A percentile compares a stretch with the other conserved stretches of the same genome.
Evolutionary conservation across 2,113 vertebrate species (phyloP).

Genomic region (Ceratotherium simum): DNA sequence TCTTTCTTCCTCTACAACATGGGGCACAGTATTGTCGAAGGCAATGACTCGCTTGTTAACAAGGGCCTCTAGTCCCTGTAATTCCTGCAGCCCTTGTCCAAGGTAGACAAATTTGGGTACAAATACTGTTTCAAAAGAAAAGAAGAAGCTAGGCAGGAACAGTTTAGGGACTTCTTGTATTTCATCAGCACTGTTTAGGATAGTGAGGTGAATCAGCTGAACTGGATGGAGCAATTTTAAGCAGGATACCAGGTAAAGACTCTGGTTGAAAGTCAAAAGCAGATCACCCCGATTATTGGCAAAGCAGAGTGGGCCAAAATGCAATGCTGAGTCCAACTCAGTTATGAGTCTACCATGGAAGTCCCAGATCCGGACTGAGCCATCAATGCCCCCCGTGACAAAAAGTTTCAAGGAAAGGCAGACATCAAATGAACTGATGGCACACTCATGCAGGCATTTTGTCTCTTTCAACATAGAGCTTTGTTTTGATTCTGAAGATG

Average conservation of each 20-base stretch:
- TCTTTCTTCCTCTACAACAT: conserved; percentile 65
- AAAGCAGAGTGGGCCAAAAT: conserved; percentile 81
- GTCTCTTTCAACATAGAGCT: background rate
- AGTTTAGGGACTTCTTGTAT: conserved; percentile 68
- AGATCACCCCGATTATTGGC: conserved; percentile 81
- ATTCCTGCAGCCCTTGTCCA: conserved; percentile 22
- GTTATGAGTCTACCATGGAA: conserved; percentile 70
- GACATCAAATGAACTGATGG: conserved; percentile 80
- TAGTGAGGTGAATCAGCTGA: conserved; percentile 43
- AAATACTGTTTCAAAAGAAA: conserved; percentile 69
- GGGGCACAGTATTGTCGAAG: conserved; percentile 69
- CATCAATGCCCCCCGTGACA: conserved; percentile 68
- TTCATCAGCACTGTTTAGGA: conserved; percentile 55
- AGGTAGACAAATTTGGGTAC: conserved; percentile 72
- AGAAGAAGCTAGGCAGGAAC: conserved; percentile 78
- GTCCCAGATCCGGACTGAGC: conserved; percentile 79
- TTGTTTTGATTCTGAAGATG: background rate
- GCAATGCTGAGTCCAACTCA: conserved; percentile 68
- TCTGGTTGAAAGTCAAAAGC: conserved; percentile 76
- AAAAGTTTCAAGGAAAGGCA: conserved; percentile 77
- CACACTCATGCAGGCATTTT: conserved; percentile 49
- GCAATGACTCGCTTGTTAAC: conserved; percentile 65
- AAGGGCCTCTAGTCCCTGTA: conserved; percentile 51
- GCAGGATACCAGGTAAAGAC: conserved; percentile 80
- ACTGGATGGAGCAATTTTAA: conserved; percentile 62